phyloP scores from a whole-genome alignment of 2,113 vertebrate genomes.

The Amia ocellicauda region DNA sequence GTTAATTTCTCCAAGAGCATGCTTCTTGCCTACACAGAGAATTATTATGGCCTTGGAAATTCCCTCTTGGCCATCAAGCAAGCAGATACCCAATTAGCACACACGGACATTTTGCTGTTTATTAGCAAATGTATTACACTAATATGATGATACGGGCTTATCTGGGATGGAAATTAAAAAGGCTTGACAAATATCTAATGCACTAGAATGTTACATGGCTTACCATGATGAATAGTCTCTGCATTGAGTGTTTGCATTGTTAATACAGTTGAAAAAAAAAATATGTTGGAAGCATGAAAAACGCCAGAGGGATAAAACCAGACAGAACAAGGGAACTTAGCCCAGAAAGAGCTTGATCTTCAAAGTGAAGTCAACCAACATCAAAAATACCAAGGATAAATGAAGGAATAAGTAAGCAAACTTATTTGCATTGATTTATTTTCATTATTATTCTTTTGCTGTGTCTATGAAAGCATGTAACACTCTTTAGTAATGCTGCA shows the following conservation, averaged over 20 bases:
- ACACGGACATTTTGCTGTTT: not conserved
- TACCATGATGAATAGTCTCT: not conserved
- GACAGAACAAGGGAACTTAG: not conserved
- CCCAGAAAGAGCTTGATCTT: not conserved
- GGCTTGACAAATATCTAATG: not conserved
- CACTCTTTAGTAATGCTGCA: no score
- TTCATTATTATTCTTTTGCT: no score
- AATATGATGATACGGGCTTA: slow-evolving; percentile 2
- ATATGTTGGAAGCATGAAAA: slow-evolving; percentile 1
- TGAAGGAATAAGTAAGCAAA: not conserved
- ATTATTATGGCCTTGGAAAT: slow-evolving; percentile 3
- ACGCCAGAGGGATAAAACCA: not conserved
- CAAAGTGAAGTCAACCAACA: not conserved
- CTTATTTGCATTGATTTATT: slow-evolving; percentile 9
- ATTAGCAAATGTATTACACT: slow-evolving; percentile 11
- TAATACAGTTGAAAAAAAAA: not conserved
- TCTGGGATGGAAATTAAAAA: not conserved
- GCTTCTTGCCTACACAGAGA: slow-evolving; percentile 9
- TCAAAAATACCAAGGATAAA: not conserved
- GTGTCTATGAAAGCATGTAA: no score
- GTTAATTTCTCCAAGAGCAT: not conserved
- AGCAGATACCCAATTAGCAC: slow-evolving; percentile 10
- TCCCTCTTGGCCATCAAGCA: not conserved
- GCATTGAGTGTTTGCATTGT: not conserved
- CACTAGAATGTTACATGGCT: not conserved